Evolutionary conservation across 2,797 vertebrate species (phyloP).

Genomic region (Crocodylus rhombifer): DNA sequence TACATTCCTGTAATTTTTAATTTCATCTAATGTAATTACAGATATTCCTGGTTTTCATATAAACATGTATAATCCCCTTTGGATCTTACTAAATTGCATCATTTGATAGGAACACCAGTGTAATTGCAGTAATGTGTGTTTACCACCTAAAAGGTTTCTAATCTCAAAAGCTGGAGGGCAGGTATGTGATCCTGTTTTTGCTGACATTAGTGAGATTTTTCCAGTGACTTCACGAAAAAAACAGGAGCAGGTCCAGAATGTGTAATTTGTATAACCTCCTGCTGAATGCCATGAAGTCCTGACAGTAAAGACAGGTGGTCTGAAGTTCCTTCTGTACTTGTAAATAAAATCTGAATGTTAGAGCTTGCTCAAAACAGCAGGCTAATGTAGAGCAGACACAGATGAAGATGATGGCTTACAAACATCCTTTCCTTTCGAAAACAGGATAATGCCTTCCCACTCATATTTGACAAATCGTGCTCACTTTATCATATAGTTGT

Average conservation of each 20-base stretch:
- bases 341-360: fast-evolving
- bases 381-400: fast-evolving
- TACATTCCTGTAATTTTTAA: neutral
- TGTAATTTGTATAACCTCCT: neutral
- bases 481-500: neutral
- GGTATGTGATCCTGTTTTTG: neutral
- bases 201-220: neutral
- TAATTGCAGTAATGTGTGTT: neutral
- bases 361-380: fast-evolving
- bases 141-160: neutral
- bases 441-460: fast-evolving
- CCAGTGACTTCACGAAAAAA: fast-evolving
- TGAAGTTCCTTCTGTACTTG: fast-evolving
- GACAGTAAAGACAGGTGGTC: neutral
- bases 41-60: neutral
- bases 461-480: fast-evolving
- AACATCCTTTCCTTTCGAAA: neutral
- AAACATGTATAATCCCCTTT: neutral
- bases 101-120: neutral
- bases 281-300: neutral
- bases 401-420: neutral
- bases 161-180: neutral
- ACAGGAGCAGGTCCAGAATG: neutral
- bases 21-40: neutral
- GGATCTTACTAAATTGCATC: neutral